Evolutionary conservation across 2,113 vertebrate species (phyloP).

Genomic region (Mirounga angustirostris): DNA sequence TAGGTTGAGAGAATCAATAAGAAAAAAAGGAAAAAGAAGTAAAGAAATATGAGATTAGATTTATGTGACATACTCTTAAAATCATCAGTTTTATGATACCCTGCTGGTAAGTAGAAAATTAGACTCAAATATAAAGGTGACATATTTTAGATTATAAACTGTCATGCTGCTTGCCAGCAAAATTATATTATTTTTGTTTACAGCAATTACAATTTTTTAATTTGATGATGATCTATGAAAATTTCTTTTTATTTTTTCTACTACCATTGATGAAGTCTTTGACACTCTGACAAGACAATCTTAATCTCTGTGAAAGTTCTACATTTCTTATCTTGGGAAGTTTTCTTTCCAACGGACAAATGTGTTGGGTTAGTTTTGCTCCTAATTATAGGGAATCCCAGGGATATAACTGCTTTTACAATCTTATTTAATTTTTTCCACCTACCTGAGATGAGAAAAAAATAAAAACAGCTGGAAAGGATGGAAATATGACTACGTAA

Average conservation of each 20-base stretch:
- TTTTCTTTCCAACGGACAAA: not conserved
- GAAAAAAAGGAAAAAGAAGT: not conserved
- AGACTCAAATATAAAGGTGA: constrained; percentile 59
- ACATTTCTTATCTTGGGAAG: not conserved
- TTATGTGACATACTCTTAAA: constrained; percentile 55
- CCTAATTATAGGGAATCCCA: not conserved
- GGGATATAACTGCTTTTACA: not conserved
- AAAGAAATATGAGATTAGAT: constrained; percentile 66
- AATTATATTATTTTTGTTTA: constrained; percentile 70
- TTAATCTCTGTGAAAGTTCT: not conserved
- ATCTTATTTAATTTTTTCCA: constrained; percentile 1
- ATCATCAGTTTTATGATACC: constrained; percentile 66
- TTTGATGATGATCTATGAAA: constrained; percentile 19
- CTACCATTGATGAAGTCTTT: not conserved
- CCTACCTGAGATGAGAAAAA: not conserved
- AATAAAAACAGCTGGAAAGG: not conserved
- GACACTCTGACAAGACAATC: not conserved
- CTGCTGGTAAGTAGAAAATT: constrained; percentile 54
- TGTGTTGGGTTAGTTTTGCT: not conserved
- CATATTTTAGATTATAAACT: constrained; percentile 65
- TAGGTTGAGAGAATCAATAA: constrained; percentile 35
- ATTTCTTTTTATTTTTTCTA: not conserved
- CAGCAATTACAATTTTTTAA: constrained; percentile 54
- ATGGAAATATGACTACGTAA: not conserved
- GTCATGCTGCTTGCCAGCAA: constrained; percentile 5